phyloP scores from a whole-genome alignment of 2,888 invertebrate species.

The Mayetiola destructor region DNA sequence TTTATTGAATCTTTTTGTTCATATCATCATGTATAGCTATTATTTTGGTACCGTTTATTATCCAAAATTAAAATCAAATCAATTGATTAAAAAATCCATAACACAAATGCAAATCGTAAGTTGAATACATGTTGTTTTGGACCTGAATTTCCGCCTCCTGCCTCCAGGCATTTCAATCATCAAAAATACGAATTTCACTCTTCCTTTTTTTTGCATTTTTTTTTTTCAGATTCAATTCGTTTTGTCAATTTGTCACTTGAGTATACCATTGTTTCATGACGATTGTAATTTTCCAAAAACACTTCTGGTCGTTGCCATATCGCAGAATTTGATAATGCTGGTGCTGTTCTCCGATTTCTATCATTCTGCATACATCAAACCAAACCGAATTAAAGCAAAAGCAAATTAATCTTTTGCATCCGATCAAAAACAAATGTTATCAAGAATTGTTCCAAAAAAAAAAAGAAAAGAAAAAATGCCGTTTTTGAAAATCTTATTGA shows the following conservation, averaged over 20 bases:
- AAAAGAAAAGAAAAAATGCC: neutral
- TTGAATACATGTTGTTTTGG: neutral
- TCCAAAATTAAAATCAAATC: conserved; percentile 49
- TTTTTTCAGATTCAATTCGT: conserved; percentile 50
- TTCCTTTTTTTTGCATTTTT: neutral
- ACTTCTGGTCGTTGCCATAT: neutral
- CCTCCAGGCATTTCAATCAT: neutral
- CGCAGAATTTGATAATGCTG: conserved; percentile 30
- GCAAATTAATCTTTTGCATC: too few relatives aligned
- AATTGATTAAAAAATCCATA: conserved; percentile 75
- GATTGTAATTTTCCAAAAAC: conserved; percentile 43
- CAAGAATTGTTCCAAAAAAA: too few relatives aligned
- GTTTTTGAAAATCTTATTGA: neutral
- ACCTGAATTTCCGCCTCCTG: neutral
- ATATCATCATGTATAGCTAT: conserved; percentile 68
- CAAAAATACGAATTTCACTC: neutral
- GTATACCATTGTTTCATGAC: conserved; percentile 33
- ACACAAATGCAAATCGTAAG: conserved; percentile 65
- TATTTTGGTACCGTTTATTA: conserved; percentile 61
- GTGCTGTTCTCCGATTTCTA: conserved; percentile 33
- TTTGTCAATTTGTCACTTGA: conserved; percentile 43
- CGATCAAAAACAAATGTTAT: too few relatives aligned
- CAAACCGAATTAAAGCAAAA: neutral
- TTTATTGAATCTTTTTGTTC: conserved; percentile 57
- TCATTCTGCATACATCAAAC: conserved; percentile 26